Base-by-base conservation (phyloP, 2,888 invertebrate species). In the Agriopis marginaria region DNA sequence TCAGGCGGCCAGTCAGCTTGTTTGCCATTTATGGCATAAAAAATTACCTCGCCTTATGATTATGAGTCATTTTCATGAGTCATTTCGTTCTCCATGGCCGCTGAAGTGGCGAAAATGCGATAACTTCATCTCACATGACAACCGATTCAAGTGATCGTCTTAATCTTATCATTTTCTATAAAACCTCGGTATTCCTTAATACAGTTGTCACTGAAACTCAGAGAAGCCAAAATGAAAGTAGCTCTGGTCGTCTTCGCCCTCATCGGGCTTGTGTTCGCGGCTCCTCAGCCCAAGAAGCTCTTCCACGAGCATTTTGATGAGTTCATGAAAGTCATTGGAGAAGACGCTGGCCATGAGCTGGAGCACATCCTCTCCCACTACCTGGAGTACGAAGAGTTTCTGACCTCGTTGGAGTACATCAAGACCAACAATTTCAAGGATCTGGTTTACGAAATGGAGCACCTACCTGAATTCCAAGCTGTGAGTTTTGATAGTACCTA, bases 291-390 rank as follows among this genome's bases (percentile, higher is more conserved):
- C 6, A 89, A 81, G 77, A 90, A 89, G 74, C 65, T 84, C 10
- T 92, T 91, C 82, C 90, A 90, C 62, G 90, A 91, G 47, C 87
- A 91, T 59, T 85, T 88, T 7, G 81, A 86, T 14, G 91, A 92
- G 11, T 92, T 92, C 76, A 10, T 89, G 32, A 72, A 81, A 4
- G 42, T 90, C 42, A 89, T 92, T 54, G 14, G 54, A 0, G 81
- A 82, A 0, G 86, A 86, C 7, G 73, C 75, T 14, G 84, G 82
- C 0, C 51, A 79, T 7, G 84, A 88, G 0, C 23, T 91, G 7
- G 56, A 66, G 0, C 64, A 81, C 0, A 55, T 90, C 0, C 7
- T 80, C 39, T 75, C 80, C 0, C 79, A 86, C 1, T 91, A 92
- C 68, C 0, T 77, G n/a, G 82, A 87, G 63, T 85, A 75, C 59